A percentile compares a stretch with the other conserved stretches of the same genome.
These are phyloP conservation scores for Aporophyla lueneburgensis DNA, from an alignment of 2,888 invertebrate species.

Conservation along the genomic window DNA sequence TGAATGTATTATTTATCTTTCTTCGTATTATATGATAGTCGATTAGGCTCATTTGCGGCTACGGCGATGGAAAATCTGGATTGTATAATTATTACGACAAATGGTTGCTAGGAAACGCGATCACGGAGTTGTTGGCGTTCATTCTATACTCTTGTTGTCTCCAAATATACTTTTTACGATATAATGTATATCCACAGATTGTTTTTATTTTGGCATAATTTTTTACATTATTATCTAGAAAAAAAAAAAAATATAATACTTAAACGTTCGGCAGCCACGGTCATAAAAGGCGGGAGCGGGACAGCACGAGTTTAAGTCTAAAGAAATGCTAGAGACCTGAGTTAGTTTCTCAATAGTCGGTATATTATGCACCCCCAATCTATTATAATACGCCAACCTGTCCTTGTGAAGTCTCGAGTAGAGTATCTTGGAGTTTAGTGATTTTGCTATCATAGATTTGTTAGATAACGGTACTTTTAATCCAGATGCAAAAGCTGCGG, in stretches of 20 bases:
- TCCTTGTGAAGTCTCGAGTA: neutral
- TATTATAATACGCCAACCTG: neutral
- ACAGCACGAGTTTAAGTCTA: neutral
- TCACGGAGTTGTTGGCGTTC: no score
- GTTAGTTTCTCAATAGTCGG: no score
- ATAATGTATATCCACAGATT: no score
- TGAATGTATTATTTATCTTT: slow-evolving; percentile 35
- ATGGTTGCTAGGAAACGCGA: neutral
- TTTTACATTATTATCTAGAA: no score
- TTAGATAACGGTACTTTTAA: neutral
- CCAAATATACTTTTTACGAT: no score
- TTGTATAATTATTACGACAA: neutral
- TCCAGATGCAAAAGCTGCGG: slow-evolving; percentile 42
- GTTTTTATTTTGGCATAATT: no score
- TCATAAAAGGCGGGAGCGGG: neutral
- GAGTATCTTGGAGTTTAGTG: neutral
- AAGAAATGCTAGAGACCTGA: neutral
- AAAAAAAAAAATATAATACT: neutral
- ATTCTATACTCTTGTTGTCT: no score
- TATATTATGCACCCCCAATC: no score
- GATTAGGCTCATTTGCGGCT: slow-evolving; percentile 29
- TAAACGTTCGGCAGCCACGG: neutral
- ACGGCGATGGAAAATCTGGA: slow-evolving; percentile 19
- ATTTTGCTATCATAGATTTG: neutral
- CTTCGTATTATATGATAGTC: slow-evolving; percentile 30